phyloP scores from a whole-genome alignment of 2,888 invertebrate genomes.

The Caenorhabditis doughertyi region DNA sequence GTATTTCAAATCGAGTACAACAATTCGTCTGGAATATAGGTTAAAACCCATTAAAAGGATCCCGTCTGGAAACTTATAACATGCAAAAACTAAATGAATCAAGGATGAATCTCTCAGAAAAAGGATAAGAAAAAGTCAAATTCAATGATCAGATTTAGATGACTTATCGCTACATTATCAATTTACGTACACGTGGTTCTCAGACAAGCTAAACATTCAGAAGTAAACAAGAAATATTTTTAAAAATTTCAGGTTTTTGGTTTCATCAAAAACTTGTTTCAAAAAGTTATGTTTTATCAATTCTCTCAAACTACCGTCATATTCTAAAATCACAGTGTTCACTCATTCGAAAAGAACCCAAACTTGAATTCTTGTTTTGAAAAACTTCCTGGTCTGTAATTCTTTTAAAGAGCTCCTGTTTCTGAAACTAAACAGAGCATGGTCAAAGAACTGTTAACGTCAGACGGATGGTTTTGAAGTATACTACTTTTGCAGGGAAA shows the following conservation, averaged over 20 bases:
- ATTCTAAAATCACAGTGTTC: no score
- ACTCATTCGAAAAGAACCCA: no score
- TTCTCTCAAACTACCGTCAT: no score
- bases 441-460: no score
- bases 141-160: slow-evolving; percentile 22
- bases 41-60: slow-evolving; percentile 18
- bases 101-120: neutral
- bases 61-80: neutral
- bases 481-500: no score
- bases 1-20: slow-evolving; percentile 57
- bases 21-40: slow-evolving; percentile 49
- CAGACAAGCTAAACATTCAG: slow-evolving; percentile 8
- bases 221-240: slow-evolving; percentile 6
- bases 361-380: no score
- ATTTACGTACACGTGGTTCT: slow-evolving; percentile 24
- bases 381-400: no score
- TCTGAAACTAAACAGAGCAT: no score
- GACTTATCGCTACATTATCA: slow-evolving; percentile 24
- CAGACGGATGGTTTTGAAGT: no score
- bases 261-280: no score
- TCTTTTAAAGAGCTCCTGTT: no score
- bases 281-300: no score
- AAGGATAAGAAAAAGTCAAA: neutral
- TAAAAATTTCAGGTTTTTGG: neutral
- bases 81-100: slow-evolving; percentile 24